Conservation (phyloP, 2,888 invertebrate genomes). For the Agrochola lychnidis region DNA sequence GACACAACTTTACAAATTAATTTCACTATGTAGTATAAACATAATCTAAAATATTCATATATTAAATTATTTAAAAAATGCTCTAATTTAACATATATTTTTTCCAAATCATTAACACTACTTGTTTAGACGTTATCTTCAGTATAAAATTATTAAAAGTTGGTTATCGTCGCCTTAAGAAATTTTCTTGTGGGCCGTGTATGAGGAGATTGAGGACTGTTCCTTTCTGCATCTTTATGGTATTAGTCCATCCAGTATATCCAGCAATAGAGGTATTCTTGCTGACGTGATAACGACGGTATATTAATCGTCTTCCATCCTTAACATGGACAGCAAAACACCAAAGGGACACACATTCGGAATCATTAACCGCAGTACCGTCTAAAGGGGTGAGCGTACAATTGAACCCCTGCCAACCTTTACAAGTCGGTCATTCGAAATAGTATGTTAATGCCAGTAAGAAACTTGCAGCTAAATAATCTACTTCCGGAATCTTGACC, state of each 20-base stretch:
- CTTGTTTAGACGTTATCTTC: too few species aligned
- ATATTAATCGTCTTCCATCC: neutral
- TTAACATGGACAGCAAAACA: neutral
- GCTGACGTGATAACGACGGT: neutral
- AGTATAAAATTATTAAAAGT: too few species aligned
- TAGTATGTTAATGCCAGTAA: constrained; percentile 54
- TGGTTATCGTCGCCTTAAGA: too few species aligned
- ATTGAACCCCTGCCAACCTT: constrained; percentile 38
- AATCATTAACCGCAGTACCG: neutral
- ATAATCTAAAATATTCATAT: too few species aligned
- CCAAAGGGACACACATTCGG: neutral
- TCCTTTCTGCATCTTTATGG: neutral
- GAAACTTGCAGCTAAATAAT: constrained; percentile 54
- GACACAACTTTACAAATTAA: too few species aligned
- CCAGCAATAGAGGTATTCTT: neutral
- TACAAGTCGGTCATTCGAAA: constrained; percentile 32
- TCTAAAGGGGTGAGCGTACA: neutral
- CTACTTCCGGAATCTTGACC: constrained; percentile 60
- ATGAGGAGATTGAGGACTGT: too few species aligned
- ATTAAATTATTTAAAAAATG: too few species aligned
- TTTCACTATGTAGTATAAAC: too few species aligned
- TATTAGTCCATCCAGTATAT: neutral
- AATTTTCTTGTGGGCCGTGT: neutral
- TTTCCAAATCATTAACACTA: too few species aligned
- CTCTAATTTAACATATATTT: too few species aligned